Percentiles rank a stretch among this genome's conserved stretches.
These are phyloP conservation scores for Trissolcus brochymenae DNA, from an alignment of 2,888 invertebrate genomes.

Conservation along the genomic window DNA sequence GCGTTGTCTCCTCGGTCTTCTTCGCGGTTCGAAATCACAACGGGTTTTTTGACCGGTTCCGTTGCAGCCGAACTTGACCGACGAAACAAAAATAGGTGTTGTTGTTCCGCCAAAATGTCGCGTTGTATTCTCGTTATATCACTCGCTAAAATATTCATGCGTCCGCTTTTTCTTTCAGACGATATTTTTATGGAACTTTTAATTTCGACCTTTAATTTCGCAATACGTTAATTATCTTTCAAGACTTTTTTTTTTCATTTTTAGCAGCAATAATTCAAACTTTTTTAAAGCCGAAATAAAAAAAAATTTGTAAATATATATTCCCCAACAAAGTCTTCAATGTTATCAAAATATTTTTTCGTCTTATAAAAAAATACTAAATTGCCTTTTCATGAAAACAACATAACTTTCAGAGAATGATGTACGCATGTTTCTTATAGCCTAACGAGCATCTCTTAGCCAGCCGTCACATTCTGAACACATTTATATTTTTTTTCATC, in stretches of 20 bases:
- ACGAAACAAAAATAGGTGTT: constrained; percentile 46
- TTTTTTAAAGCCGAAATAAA: too few species aligned
- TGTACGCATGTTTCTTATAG: background rate
- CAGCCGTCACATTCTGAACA: constrained; percentile 17
- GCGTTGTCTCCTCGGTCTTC: constrained; percentile 1
- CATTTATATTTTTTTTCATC: constrained; percentile 9
- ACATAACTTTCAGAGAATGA: background rate
- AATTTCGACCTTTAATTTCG: too few species aligned
- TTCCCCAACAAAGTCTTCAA: too few species aligned
- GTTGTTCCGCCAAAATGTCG: constrained; percentile 43
- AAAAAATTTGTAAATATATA: too few species aligned
- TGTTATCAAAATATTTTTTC: too few species aligned
- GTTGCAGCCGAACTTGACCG: constrained; percentile 50
- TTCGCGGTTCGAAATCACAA: constrained; percentile 50
- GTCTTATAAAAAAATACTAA: too few species aligned
- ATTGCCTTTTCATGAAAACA: constrained; percentile 1
- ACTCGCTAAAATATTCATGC: constrained; percentile 1
- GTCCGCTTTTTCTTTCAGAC: background rate
- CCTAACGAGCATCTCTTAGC: constrained; percentile 9
- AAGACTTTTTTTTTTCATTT: too few species aligned
- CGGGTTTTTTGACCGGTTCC: constrained; percentile 55
- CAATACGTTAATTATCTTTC: too few species aligned
- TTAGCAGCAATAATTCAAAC: too few species aligned
- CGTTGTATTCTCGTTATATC: constrained; percentile 26
- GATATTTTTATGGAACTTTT: too few species aligned